phyloP scores from a whole-genome alignment of 2,113 vertebrate genomes.

The Platanista minor region DNA sequence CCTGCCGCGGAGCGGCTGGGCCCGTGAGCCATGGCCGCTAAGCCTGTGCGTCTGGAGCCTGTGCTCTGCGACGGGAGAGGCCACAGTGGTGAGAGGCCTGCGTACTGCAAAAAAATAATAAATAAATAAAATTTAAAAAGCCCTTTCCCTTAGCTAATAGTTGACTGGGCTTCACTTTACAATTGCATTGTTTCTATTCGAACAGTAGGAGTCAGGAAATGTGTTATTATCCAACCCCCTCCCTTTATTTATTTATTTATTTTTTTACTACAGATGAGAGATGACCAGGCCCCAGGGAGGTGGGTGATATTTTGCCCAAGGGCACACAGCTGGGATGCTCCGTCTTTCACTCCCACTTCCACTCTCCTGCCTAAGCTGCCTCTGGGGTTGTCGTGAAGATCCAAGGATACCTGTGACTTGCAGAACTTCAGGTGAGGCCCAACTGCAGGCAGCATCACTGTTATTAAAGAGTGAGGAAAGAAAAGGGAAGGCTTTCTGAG shows the following conservation, averaged over 20 bases:
- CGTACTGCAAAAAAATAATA: too few relatives aligned
- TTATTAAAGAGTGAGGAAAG: slow-evolving; percentile 51
- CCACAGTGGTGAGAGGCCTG: too few relatives aligned
- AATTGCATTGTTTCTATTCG: neutral
- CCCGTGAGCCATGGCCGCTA: too few relatives aligned
- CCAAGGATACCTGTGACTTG: neutral
- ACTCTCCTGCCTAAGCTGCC: too few relatives aligned
- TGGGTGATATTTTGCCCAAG: neutral
- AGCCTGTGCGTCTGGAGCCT: too few relatives aligned
- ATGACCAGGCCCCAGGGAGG: neutral
- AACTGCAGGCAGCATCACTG: accelerated
- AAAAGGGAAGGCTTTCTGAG: neutral
- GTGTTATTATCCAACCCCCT: accelerated
- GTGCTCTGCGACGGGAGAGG: too few relatives aligned
- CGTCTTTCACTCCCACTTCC: neutral
- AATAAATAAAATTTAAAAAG: too few relatives aligned
- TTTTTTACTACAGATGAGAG: neutral
- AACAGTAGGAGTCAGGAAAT: neutral
- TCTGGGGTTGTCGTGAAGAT: neutral
- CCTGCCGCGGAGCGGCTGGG: too few relatives aligned
- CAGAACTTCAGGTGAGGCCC: neutral
- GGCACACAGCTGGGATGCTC: neutral
- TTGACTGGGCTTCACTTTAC: neutral
- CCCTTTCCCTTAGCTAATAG: too few relatives aligned
- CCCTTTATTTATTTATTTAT: too few relatives aligned